Base-by-base conservation (phyloP, 2,797 vertebrate genomes). In the Phrynocephalus vlangalii region DNA sequence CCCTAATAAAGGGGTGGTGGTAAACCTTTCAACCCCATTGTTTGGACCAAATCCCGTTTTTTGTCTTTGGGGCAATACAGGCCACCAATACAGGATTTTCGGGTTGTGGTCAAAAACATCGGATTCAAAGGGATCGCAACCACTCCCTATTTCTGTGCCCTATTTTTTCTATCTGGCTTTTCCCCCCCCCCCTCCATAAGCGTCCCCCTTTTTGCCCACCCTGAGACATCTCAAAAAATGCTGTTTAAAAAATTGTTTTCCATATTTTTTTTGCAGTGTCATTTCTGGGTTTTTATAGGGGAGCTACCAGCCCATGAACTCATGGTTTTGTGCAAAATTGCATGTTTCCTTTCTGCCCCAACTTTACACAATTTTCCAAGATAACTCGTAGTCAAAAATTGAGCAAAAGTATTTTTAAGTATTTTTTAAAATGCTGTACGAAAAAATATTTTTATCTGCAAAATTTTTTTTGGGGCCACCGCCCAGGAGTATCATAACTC, bases 341-440 rank as follows among this genome's bases (percentile, higher is more conserved):
- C n/a, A 73, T 77, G 67, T 85, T 6, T 26, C 52, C 26, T 5
- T 18, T 44, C 73, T n/a, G 30, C 33, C 30, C 3, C 4, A 84
- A 48, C 84, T 72, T 63, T 50, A 38, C 38, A 50, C 28, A 82
- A 63, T 86, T 44, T 13, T 82, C 1, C 16, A 75, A 8, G 82
- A 80, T 90, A 3, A 63, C 38, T 22, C 38, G 81, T 0, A 82
- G 26, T 85, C 82, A n/a, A 77, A 22, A 91, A 60, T 88, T 85
- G 85, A 91, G 83, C 67, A 8, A 88, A 15, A 4, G 2, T 71
- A 72, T 38, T 89, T 94, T 89, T 4, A 11, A 89, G 79, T 83
- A 0, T 48, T 52, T 48, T 0, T 72, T 3, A 77, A 72, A 82
- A 83, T 7, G 9, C 6, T 7, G 6, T 60, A 5, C 52, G 70